Percentiles rank a stretch among this genome's conserved stretches.
phyloP scores from a whole-genome alignment of 2,888 invertebrate species.

The Tenthredo amoena region DNA sequence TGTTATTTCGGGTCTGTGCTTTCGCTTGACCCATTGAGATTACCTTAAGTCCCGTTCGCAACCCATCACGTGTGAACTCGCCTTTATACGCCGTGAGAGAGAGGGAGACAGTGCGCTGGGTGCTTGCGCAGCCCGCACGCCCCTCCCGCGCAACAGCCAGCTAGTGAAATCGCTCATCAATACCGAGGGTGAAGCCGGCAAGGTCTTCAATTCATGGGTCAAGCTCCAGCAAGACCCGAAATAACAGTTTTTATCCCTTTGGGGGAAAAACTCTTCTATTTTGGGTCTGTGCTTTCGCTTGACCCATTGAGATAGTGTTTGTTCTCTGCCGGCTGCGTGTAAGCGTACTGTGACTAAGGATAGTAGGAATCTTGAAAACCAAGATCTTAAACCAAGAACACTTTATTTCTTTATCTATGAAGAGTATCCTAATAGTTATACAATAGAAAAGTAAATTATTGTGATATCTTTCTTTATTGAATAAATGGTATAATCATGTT shows the following conservation, averaged over 20 bases:
- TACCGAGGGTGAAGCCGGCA: slow-evolving; percentile 29
- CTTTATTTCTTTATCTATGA: background rate
- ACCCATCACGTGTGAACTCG: background rate
- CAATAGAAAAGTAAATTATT: background rate
- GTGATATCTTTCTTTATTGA: background rate
- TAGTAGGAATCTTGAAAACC: background rate
- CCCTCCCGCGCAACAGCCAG: background rate
- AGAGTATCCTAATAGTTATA: background rate
- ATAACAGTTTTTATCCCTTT: slow-evolving; percentile 22
- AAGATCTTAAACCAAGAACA: background rate
- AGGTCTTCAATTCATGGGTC: slow-evolving; percentile 12
- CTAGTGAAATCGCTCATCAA: background rate
- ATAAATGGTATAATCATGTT: background rate
- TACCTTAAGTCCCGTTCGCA: background rate
- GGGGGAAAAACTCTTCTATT: slow-evolving; percentile 32
- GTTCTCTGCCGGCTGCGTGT: slow-evolving; percentile 10
- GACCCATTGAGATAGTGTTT: background rate
- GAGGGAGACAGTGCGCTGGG: background rate
- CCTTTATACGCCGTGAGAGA: background rate
- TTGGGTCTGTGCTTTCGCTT: slow-evolving; percentile 3
- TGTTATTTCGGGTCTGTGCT: slow-evolving; percentile 20
- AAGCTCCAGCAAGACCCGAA: slow-evolving; percentile 21
- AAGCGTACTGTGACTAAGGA: background rate
- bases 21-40: background rate
- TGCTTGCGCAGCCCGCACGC: background rate